Conservation (phyloP, 2,113 vertebrate genomes). For the Trogon melanurus region DNA sequence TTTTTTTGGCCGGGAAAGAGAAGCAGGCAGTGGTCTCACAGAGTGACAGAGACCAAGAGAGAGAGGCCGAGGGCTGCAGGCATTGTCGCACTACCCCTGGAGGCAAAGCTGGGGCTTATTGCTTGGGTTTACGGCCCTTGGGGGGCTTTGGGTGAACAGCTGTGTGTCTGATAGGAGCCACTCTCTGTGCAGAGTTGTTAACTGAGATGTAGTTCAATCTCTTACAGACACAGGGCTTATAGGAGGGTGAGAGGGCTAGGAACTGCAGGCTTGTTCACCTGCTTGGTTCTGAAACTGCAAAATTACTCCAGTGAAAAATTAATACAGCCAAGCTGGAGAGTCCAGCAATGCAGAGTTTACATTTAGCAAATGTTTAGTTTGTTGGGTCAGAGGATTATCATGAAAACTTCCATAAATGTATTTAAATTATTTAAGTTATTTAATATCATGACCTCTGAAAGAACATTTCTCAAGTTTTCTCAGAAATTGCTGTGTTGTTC, state of each 20-base stretch:
- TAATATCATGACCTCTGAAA: not conserved
- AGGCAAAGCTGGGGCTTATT: not conserved
- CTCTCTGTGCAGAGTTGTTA: not conserved
- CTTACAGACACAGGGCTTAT: not conserved
- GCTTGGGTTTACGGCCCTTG: not conserved
- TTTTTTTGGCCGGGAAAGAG: not conserved
- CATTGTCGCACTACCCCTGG: not conserved
- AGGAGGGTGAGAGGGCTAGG: not conserved
- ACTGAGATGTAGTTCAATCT: accelerated
- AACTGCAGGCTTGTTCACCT: not conserved
- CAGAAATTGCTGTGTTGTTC: not conserved
- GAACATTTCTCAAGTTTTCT: not conserved
- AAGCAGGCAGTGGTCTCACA: not conserved
- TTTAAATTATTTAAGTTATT: not conserved
- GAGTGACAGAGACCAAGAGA: too few relatives aligned
- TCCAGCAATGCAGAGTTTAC: not conserved
- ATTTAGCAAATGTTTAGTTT: not conserved
- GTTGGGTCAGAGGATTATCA: not conserved
- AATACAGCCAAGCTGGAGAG: not conserved
- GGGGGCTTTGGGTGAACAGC: not conserved
- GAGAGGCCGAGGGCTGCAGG: too few relatives aligned
- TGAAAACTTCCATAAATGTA: not conserved
- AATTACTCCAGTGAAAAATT: not conserved
- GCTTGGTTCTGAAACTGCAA: not conserved
- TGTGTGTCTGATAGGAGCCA: not conserved